Percentiles rank a stretch among this genome's conserved stretches.
These are phyloP conservation scores for Sinella curviseta DNA, from an alignment of 1,140 invertebrate species.

Conservation along the genomic window DNA sequence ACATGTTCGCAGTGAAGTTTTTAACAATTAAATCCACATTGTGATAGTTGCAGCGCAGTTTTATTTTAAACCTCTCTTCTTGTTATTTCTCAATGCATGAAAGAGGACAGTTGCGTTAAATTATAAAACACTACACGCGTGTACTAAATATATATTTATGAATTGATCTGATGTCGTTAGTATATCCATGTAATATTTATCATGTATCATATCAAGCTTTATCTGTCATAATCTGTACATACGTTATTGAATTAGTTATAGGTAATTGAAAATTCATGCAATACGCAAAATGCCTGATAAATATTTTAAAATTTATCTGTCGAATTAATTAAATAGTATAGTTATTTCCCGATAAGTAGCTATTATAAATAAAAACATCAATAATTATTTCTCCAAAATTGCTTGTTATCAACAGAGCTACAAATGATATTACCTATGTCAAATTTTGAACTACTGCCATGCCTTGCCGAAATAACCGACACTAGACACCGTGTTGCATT, in stretches of 20 bases:
- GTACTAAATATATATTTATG: constrained; percentile 6
- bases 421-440: no score
- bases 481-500: no score
- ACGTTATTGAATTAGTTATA: background rate
- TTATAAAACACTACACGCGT: background rate
- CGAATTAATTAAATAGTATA: no score
- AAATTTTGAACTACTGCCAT: no score
- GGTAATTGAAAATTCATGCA: background rate
- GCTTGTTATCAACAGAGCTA: no score
- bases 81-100: background rate
- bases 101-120: no score
- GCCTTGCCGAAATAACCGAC: no score
- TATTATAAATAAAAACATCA: background rate
- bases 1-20: background rate
- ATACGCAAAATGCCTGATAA: background rate
- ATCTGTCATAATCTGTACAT: background rate
- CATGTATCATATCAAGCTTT: constrained; percentile 12
- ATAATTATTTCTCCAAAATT: no score
- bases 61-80: background rate
- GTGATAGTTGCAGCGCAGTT: background rate
- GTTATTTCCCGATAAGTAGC: background rate
- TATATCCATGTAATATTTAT: background rate
- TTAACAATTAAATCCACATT: background rate
- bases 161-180: background rate
- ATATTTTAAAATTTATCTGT: background rate